Conservation (phyloP, 2,113 vertebrate genomes). For the Hemibates koningsi region DNA sequence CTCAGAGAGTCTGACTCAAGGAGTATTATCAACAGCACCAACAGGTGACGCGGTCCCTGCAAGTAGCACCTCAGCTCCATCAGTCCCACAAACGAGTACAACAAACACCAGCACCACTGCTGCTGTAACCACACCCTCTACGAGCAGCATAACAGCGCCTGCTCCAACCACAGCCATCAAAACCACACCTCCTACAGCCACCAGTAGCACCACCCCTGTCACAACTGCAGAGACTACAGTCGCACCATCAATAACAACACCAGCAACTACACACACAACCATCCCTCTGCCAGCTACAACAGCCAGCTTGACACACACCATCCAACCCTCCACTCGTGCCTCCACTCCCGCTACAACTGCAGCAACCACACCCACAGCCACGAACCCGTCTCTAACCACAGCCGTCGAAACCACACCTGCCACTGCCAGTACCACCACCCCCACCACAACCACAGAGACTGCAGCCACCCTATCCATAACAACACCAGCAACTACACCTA, state of each 20-base stretch:
- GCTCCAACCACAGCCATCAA: background rate
- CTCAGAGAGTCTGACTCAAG: background rate
- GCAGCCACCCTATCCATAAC: background rate
- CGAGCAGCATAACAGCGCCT: background rate
- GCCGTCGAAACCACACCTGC: background rate
- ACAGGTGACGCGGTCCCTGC: background rate
- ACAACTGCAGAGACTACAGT: background rate
- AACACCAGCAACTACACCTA: background rate
- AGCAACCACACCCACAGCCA: background rate
- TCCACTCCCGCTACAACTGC: background rate
- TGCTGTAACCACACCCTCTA: background rate
- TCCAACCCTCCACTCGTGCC: background rate
- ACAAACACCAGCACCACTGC: background rate
- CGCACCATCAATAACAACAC: background rate
- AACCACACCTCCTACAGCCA: background rate
- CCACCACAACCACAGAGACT: background rate
- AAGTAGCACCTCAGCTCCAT: background rate
- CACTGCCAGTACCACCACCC: fast-evolving
- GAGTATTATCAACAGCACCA: background rate
- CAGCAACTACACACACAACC: background rate
- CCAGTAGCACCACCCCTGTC: background rate
- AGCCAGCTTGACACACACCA: background rate
- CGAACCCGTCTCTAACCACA: background rate
- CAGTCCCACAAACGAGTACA: background rate
- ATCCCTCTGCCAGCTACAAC: background rate